These are phyloP conservation scores for Branchellion lobata DNA, from an alignment of 2,888 invertebrate genomes.

Conservation along the genomic window DNA sequence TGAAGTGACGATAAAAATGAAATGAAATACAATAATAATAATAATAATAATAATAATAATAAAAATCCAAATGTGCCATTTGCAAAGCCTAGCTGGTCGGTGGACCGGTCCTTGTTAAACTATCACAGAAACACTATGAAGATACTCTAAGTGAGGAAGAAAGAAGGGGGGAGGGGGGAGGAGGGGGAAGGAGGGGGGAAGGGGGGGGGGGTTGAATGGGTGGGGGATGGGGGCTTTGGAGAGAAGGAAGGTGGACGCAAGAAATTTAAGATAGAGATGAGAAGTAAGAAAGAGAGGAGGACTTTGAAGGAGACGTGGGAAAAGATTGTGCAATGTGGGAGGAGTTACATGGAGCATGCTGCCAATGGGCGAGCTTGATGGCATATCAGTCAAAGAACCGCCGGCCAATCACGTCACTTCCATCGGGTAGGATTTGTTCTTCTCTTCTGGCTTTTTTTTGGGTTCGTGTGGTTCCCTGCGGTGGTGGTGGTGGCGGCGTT, in stretches of 20 bases:
- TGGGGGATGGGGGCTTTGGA: not conserved
- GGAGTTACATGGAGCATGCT: not conserved
- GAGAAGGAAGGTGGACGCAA: no score
- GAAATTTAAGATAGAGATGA: no score
- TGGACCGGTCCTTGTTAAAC: no score
- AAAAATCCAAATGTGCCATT: no score
- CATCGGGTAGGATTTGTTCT: constrained; percentile 33
- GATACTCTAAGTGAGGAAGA: not conserved
- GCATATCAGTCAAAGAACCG: not conserved
- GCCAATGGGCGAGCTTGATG: not conserved
- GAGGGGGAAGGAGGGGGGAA: not conserved
- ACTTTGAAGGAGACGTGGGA: no score
- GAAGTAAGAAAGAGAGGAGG: no score
- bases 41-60: no score
- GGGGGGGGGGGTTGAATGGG: not conserved
- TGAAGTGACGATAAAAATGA: no score
- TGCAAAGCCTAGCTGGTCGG: no score
- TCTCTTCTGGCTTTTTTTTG: constrained; percentile 23
- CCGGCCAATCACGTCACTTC: constrained; percentile 26
- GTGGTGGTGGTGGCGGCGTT: not conserved
- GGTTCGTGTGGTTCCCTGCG: constrained; percentile 23
- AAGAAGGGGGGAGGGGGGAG: not conserved
- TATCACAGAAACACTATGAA: constrained; percentile 6
- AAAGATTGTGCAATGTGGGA: no score
- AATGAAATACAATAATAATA: no score